A percentile compares a stretch with the other conserved stretches of the same genome.
phyloP scores from a whole-genome alignment of 1,140 invertebrate genomes.

The Bombyx mandarina region DNA sequence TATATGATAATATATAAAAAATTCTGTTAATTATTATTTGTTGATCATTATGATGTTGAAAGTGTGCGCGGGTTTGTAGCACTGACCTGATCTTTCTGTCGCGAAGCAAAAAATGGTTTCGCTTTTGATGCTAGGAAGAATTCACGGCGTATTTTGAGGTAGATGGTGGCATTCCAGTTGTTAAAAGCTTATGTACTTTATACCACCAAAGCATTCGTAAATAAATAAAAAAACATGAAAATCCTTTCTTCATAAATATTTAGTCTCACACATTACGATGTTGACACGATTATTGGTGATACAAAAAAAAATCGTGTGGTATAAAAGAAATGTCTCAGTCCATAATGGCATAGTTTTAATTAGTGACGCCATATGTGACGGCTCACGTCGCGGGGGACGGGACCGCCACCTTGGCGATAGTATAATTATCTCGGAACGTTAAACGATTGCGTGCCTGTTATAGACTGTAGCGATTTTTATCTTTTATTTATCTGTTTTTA shows the following conservation, averaged over 20 bases:
- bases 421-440: conserved; percentile 53
- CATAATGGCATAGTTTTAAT: conserved; percentile 30
- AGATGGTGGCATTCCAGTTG: too few species aligned
- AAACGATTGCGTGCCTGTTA: conserved; percentile 21
- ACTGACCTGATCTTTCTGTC: too few species aligned
- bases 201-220: not conserved
- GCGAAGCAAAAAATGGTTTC: too few species aligned
- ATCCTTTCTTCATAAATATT: not conserved
- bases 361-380: conserved; percentile 44
- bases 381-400: conserved; percentile 42
- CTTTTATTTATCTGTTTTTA: too few species aligned
- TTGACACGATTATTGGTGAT: conserved; percentile 1
- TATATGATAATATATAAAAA: too few species aligned
- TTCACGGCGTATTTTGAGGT: too few species aligned
- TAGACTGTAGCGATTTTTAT: conserved; percentile 6
- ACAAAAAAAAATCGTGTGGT: conserved; percentile 4
- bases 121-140: too few species aligned
- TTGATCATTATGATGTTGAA: too few species aligned
- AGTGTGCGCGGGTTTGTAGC: too few species aligned
- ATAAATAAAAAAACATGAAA: not conserved
- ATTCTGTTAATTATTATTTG: too few species aligned
- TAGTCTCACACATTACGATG: not conserved
- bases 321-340: not conserved
- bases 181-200: too few species aligned
- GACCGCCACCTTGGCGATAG: conserved; percentile 38